Percentiles rank a stretch among this genome's conserved stretches.
Evolutionary conservation across 2,113 vertebrate genomes (phyloP).

Genomic region (Sula dactylatra): DNA sequence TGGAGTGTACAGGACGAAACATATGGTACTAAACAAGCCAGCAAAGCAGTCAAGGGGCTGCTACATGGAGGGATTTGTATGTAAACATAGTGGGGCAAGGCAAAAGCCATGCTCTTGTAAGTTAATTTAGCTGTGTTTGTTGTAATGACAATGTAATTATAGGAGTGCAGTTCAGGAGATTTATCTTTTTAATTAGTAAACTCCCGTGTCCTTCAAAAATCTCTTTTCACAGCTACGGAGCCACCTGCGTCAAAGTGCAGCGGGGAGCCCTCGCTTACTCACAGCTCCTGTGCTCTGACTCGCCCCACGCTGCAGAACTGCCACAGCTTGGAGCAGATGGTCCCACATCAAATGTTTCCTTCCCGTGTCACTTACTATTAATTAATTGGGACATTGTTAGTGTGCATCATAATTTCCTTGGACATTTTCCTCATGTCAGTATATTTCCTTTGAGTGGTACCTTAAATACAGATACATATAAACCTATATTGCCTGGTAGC

Average conservation of each 20-base stretch:
- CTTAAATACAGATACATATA: not conserved
- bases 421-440: not conserved
- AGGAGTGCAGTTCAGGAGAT: slow-evolving; percentile 37
- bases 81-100: slow-evolving; percentile 2
- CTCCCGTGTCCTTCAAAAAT: slow-evolving; percentile 51
- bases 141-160: slow-evolving; percentile 37
- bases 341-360: not conserved
- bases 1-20: not conserved
- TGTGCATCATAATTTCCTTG: not conserved
- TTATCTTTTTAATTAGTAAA: slow-evolving; percentile 65
- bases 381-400: slow-evolving; percentile 45
- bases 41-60: not conserved
- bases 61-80: slow-evolving; percentile 17
- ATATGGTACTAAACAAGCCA: slow-evolving; percentile 35
- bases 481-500: not conserved
- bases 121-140: slow-evolving; percentile 1
- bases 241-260: slow-evolving; percentile 59
- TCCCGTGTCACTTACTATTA: slow-evolving; percentile 32
- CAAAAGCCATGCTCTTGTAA: slow-evolving; percentile 11
- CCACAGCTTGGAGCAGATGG: slow-evolving; percentile 58
- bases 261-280: not conserved
- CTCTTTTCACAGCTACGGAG: slow-evolving; percentile 5
- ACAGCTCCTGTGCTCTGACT: not conserved
- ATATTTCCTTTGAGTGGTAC: not conserved
- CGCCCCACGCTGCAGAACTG: not conserved